A percentile compares a stretch with the other conserved stretches of the same genome.
Conservation (phyloP, 2,113 vertebrate species). For the Sinocyclocheilus grahami region DNA sequence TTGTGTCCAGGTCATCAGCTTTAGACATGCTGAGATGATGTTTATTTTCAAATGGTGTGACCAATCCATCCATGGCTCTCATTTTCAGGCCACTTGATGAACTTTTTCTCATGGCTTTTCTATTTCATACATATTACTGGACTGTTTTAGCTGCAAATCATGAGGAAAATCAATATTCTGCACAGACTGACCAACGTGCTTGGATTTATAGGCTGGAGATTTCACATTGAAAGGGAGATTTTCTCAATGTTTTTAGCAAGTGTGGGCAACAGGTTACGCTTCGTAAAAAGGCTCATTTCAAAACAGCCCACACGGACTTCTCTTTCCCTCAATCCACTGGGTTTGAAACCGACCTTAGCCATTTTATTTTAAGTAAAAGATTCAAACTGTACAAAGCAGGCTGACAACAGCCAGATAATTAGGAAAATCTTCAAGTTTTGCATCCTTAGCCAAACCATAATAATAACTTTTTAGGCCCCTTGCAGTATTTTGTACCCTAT, state of each 20-base stretch:
- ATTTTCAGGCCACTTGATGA: constrained; percentile 27
- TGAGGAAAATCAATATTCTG: constrained; percentile 31
- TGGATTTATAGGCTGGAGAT: constrained; percentile 6
- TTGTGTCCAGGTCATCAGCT: constrained; percentile 22
- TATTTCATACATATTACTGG: constrained; percentile 36
- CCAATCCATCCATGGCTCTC: constrained; percentile 20
- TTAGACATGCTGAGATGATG: constrained; percentile 29
- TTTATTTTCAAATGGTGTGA: constrained; percentile 36
- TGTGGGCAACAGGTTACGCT: constrained; percentile 4
- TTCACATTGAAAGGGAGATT: not conserved
- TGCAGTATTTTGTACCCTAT: no score
- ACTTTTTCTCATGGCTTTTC: constrained; percentile 18
- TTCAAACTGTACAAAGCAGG: not conserved
- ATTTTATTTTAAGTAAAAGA: not conserved
- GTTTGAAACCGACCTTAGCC: not conserved
- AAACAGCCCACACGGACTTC: constrained; percentile 20
- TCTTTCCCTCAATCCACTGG: not conserved
- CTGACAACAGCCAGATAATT: no score
- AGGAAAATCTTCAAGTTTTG: no score
- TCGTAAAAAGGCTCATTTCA: constrained; percentile 10
- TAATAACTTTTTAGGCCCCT: no score
- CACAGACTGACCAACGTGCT: not conserved
- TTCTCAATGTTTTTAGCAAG: constrained; percentile 16
- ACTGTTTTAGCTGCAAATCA: constrained; percentile 25
- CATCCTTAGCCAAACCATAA: no score